A percentile compares a stretch with the other conserved stretches of the same genome.
These are phyloP conservation scores for Clytia hemisphaerica DNA, from an alignment of 30 jellyfish, hydroid and myxozoan species.

Conservation along the genomic window DNA sequence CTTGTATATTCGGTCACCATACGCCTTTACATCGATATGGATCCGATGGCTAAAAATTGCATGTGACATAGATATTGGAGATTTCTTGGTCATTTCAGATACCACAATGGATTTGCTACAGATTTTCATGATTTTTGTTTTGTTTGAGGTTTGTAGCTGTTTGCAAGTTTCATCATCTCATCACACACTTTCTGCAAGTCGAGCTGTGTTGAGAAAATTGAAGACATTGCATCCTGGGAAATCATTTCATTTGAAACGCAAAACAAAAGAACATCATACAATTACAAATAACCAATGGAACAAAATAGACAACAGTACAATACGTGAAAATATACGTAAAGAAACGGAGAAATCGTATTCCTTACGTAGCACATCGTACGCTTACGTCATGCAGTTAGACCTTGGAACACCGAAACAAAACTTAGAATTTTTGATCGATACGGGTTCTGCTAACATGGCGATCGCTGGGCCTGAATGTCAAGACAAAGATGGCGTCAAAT, in stretches of 20 bases:
- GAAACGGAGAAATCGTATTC: constrained; percentile 9
- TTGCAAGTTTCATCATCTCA: too few species aligned
- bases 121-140: too few species aligned
- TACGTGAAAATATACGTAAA: background rate
- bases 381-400: constrained; percentile 81
- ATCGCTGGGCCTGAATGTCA: constrained; percentile 96
- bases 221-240: too few species aligned
- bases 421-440: constrained; percentile 81
- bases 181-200: too few species aligned
- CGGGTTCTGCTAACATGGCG: constrained; percentile 98
- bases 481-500: constrained; percentile 76
- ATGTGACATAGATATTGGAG: too few species aligned
- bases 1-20: too few species aligned
- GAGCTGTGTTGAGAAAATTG: too few species aligned
- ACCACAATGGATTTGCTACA: too few species aligned
- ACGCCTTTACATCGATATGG: too few species aligned
- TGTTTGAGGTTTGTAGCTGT: too few species aligned
- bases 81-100: too few species aligned
- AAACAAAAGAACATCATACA: constrained; percentile 44
- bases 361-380: constrained; percentile 87
- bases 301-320: background rate
- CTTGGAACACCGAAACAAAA: constrained; percentile 90
- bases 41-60: too few species aligned
- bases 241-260: constrained; percentile 74
- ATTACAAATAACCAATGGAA: background rate